phyloP scores from a whole-genome alignment of 1,140 invertebrate species.

The Goniozus legneri region DNA sequence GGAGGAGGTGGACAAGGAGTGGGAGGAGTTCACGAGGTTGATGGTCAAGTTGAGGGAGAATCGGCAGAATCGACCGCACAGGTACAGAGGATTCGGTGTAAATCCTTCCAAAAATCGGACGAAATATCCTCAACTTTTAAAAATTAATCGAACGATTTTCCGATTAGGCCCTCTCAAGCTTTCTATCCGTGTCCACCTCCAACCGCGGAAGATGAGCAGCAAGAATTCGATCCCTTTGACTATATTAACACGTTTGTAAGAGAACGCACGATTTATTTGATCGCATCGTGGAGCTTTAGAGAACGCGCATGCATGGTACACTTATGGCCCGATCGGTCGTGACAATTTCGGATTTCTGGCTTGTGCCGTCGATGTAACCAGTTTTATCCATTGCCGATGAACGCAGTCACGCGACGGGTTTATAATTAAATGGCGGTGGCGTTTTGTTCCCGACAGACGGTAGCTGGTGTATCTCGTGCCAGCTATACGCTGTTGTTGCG shows the following conservation, averaged over 20 bases:
- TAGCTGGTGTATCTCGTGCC: no score
- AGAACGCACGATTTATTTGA: no score
- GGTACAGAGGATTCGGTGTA: constrained; percentile 25
- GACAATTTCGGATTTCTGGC: no score
- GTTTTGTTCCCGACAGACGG: no score
- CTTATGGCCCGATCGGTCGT: no score
- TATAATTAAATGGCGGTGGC: constrained; percentile 31
- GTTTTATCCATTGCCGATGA: constrained; percentile 41
- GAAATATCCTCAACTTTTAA: background rate
- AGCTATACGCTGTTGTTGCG: no score
- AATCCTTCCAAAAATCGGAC: no score
- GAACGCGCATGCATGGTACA: no score
- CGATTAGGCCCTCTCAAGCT: constrained; percentile 54
- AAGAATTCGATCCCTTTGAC: constrained; percentile 58
- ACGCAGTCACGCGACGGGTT: constrained; percentile 24
- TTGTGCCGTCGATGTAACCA: no score
- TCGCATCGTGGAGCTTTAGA: no score
- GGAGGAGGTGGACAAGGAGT: constrained; percentile 58
- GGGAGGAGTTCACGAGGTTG: constrained; percentile 59
- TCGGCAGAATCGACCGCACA: constrained; percentile 44
- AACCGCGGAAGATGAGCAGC: constrained; percentile 52
- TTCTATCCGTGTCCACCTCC: constrained; percentile 67
- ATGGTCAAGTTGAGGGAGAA: constrained; percentile 57
- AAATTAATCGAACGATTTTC: constrained; percentile 2
- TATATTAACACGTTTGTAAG: constrained; percentile 62